phyloP scores from a whole-genome alignment of 2,113 vertebrate genomes.

The Rostratula benghalensis region DNA sequence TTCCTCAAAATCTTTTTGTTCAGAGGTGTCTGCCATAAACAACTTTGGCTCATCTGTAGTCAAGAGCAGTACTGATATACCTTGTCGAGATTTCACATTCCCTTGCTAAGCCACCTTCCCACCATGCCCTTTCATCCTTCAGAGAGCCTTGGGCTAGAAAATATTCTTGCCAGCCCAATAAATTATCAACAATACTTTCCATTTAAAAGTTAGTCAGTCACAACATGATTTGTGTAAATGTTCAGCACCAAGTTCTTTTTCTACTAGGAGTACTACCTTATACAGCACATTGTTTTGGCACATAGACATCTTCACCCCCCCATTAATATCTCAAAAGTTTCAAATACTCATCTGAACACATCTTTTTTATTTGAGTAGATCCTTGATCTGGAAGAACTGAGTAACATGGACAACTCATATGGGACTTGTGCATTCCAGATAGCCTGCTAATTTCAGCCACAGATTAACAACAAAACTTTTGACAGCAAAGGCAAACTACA shows the following conservation, averaged over 20 bases:
- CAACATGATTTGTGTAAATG: neutral
- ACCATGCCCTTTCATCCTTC: neutral
- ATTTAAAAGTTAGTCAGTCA: neutral
- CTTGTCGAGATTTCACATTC: neutral
- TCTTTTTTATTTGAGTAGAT: neutral
- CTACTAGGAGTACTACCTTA: neutral
- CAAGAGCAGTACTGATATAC: neutral
- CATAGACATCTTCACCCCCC: neutral
- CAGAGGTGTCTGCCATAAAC: constrained; percentile 19
- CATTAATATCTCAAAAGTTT: neutral
- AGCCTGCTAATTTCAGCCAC: neutral
- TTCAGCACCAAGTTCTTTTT: neutral
- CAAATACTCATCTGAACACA: neutral
- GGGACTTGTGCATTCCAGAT: neutral
- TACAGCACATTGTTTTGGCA: neutral
- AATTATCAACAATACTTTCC: constrained; percentile 4
- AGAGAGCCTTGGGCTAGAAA: neutral
- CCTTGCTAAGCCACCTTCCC: neutral
- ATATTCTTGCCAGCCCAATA: neutral
- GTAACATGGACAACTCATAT: neutral
- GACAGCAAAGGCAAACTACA: neutral
- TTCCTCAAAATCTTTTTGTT: constrained; percentile 27
- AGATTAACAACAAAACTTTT: neutral
- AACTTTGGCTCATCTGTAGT: constrained; percentile 42
- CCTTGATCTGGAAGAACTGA: neutral